Percentiles rank a stretch among this genome's conserved stretches.
Evolutionary conservation across 2,113 vertebrate species (phyloP).

Genomic region (Pogonocichla stellata): DNA sequence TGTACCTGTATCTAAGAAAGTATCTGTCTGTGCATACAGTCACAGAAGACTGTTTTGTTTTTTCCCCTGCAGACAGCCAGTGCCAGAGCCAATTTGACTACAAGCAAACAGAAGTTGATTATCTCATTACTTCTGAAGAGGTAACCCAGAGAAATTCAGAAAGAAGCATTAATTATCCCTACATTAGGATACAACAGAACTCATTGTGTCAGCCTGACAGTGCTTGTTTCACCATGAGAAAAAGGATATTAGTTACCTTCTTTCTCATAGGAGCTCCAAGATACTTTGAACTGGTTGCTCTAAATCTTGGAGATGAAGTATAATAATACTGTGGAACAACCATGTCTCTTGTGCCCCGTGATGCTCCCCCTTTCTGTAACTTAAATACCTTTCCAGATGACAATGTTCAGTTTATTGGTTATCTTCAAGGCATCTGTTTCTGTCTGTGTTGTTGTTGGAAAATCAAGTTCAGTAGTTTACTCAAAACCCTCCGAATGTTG

Average conservation of each 20-base stretch:
- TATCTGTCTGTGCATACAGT: background rate
- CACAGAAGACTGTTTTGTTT: background rate
- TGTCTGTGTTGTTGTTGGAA: background rate
- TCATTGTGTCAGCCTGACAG: background rate
- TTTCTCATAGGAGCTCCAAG: background rate
- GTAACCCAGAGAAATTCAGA: constrained; percentile 48
- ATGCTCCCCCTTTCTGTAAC: background rate
- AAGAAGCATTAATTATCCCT: background rate
- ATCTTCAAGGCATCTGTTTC: background rate
- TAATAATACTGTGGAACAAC: background rate
- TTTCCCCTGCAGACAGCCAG: constrained; percentile 54
- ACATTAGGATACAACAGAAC: background rate
- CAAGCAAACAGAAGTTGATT: constrained; percentile 67
- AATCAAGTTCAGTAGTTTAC: background rate
- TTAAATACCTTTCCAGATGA: background rate
- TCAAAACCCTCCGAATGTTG: background rate
- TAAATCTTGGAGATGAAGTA: background rate
- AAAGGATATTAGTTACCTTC: background rate
- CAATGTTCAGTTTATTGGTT: background rate
- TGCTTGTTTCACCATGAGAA: background rate
- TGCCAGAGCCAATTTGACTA: constrained; percentile 53
- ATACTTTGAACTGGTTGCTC: background rate
- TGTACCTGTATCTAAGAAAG: background rate
- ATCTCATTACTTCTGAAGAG: constrained; percentile 73
- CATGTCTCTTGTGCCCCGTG: fast-evolving